These are phyloP conservation scores for Penaeus vannamei DNA, from an alignment of 1,140 invertebrate species.

Conservation along the genomic window DNA sequence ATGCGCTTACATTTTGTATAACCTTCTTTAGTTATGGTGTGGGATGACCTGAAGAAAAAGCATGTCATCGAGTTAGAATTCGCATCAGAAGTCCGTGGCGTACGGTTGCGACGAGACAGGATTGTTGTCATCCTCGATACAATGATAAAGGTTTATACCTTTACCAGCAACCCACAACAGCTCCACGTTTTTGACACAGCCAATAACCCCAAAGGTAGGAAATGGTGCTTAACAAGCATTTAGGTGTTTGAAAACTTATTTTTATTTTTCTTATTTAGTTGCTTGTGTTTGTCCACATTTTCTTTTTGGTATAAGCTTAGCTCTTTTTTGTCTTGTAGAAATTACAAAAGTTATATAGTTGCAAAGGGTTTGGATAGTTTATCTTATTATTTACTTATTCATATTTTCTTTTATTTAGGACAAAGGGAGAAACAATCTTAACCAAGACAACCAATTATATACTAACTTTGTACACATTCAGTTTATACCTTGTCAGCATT, in stretches of 20 bases:
- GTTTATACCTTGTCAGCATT: too few species aligned
- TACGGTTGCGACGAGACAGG: slow-evolving; percentile 91
- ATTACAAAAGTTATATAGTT: too few species aligned
- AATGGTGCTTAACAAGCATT: background rate
- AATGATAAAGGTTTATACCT: slow-evolving; percentile 98
- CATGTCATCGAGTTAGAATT: slow-evolving; percentile 95
- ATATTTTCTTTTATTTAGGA: too few species aligned
- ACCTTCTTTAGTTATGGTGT: slow-evolving; percentile 87
- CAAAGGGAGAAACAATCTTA: too few species aligned
- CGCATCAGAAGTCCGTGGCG: slow-evolving; percentile 89
- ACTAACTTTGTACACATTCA: too few species aligned
- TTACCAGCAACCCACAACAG: slow-evolving; percentile 94
- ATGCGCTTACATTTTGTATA: background rate
- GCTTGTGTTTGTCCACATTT: background rate
- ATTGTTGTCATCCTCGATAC: slow-evolving; percentile 97
- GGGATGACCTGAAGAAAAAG: slow-evolving; percentile 97
- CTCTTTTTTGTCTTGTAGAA: too few species aligned
- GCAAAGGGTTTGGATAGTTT: too few species aligned
- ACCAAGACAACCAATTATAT: too few species aligned
- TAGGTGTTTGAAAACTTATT: too few species aligned
- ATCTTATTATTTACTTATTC: too few species aligned
- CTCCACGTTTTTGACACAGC: slow-evolving; percentile 97
- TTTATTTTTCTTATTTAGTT: background rate
- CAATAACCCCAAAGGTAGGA: slow-evolving; percentile 85
- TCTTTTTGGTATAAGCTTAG: background rate